These are phyloP conservation scores for Nesoenas mayeri DNA, from an alignment of 2,113 vertebrate genomes.

Conservation along the genomic window DNA sequence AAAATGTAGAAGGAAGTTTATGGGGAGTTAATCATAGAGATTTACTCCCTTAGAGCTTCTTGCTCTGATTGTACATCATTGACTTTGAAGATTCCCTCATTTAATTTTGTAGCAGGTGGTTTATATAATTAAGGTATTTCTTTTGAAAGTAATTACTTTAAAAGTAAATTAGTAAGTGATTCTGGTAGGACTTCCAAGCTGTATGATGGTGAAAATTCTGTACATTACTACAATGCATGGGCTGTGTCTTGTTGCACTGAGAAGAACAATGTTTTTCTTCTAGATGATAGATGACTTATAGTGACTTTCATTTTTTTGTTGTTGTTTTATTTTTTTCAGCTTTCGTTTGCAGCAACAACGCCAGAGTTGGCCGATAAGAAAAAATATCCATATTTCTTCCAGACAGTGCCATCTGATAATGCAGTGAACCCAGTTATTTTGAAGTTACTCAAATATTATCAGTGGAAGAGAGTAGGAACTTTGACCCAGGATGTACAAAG, in stretches of 20 bases:
- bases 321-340: conserved; percentile 74
- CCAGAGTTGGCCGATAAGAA: conserved; percentile 98
- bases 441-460: conserved; percentile 92
- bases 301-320: neutral
- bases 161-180: neutral
- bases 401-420: conserved; percentile 97
- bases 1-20: neutral
- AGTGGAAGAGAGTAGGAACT: conserved; percentile 95
- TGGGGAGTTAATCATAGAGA: neutral
- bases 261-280: neutral
- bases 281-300: neutral
- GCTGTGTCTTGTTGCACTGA: neutral
- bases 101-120: neutral
- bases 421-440: conserved; percentile 97
- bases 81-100: neutral
- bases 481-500: conserved; percentile 97
- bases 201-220: neutral
- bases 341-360: conserved; percentile 97
- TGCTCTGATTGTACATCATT: neutral
- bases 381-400: conserved; percentile 98
- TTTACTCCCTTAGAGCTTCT: neutral
- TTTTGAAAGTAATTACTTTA: neutral
- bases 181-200: neutral
- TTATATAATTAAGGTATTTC: neutral
- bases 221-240: neutral